A percentile compares a stretch with the other conserved stretches of the same genome.
phyloP scores from a whole-genome alignment of 2,113 vertebrate species.

The Numida meleagris region DNA sequence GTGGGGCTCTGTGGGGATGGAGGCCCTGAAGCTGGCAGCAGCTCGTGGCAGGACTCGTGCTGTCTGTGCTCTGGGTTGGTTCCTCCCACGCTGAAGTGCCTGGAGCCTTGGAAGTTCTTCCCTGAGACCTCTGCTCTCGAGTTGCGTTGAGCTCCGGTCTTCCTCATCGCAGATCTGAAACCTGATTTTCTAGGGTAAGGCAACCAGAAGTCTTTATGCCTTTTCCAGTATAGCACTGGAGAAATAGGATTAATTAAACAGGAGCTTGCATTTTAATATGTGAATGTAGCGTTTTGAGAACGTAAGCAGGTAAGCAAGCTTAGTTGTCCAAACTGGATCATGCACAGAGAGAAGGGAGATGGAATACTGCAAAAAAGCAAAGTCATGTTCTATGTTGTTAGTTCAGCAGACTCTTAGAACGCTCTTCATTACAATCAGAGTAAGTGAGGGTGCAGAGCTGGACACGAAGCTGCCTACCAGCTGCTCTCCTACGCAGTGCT shows the following conservation, averaged over 20 bases:
- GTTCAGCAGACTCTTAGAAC: not conserved
- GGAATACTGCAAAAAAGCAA: not conserved
- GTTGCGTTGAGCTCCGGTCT: too few species aligned
- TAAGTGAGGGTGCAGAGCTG: not conserved
- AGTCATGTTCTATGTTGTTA: rapidly evolving
- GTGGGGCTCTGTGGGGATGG: not conserved
- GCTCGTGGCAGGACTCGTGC: not conserved
- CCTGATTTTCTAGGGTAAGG: not conserved
- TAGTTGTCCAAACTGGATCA: rapidly evolving
- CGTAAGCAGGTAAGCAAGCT: rapidly evolving
- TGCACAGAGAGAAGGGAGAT: not conserved
- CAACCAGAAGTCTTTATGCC: not conserved
- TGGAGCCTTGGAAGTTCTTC: not conserved
- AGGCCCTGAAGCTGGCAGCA: not conserved
- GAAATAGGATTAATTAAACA: not conserved
- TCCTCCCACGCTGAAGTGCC: not conserved
- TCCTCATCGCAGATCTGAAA: not conserved
- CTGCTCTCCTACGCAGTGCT: not conserved
- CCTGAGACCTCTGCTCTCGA: rapidly evolving
- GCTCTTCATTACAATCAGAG: too few species aligned
- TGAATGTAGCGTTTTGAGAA: not conserved
- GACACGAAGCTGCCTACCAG: rapidly evolving
- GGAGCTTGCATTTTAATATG: not conserved
- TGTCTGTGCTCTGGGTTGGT: not conserved
- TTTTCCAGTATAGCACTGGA: not conserved